A percentile compares a stretch with the other conserved stretches of the same genome.
Conservation (phyloP, 23 tunicate species). For the Clavelina lepadiformis region DNA sequence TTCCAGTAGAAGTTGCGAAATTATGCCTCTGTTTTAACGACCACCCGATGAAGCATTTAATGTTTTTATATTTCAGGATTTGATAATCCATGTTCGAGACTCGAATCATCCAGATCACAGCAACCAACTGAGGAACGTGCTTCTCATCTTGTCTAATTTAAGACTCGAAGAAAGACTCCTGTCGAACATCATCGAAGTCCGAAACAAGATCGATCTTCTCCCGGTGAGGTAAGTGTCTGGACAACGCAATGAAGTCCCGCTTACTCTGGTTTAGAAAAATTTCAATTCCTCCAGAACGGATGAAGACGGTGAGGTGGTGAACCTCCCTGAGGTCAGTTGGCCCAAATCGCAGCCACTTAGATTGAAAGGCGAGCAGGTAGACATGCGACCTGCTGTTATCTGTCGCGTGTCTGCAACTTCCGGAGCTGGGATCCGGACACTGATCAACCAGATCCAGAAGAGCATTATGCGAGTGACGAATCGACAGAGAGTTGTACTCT, state of each 20-base stretch:
- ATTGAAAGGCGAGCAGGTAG: conserved; percentile 4
- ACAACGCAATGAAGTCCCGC: not conserved
- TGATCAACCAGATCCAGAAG: conserved; percentile 37
- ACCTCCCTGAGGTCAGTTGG: conserved; percentile 4
- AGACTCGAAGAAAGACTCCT: conserved; percentile 23
- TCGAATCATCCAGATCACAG: conserved; percentile 63
- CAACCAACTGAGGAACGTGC: conserved; percentile 55
- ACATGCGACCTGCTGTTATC: conserved; percentile 32
- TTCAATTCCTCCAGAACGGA: not conserved
- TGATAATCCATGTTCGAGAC: conserved; percentile 76
- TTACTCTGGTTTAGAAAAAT: not conserved
- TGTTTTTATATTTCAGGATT: conserved; percentile 61
- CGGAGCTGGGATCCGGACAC: conserved; percentile 31
- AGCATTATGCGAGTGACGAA: conserved; percentile 42
- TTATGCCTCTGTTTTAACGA: too few relatives aligned
- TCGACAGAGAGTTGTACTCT: conserved; percentile 11
- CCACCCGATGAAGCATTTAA: too few relatives aligned
- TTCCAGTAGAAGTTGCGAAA: too few relatives aligned
- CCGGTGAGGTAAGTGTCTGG: conserved; percentile 2
- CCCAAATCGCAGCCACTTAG: conserved; percentile 3
- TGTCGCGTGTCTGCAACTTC: conserved; percentile 44
- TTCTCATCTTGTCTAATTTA: conserved; percentile 38
- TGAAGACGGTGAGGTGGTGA: not conserved
- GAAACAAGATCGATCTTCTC: conserved; percentile 71
- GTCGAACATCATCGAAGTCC: conserved; percentile 63